Base-by-base conservation (phyloP, 2,113 vertebrate genomes). In the Benitochromis conjunctus region DNA sequence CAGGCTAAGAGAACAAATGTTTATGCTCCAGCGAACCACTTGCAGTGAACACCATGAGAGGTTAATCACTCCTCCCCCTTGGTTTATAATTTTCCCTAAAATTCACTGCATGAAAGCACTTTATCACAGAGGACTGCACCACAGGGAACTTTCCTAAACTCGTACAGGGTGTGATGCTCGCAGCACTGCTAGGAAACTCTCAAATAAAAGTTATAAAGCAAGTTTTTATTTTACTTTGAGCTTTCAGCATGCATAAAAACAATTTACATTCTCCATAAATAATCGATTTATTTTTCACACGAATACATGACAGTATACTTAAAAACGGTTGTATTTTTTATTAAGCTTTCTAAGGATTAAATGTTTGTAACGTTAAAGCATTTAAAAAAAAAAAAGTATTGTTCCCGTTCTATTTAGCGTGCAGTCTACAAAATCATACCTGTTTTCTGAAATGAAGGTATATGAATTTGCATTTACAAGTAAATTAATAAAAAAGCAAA, bases 31-130 rank as follows among this genome's bases (percentile, higher is more conserved):
- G 46, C 58, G 34, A 82, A 51, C 43, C 48, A 14, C 77, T 4
- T 11, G 7, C 66, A 66, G 84, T n/a, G 69, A 60, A 36, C 54
- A 31, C 19, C 9, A 41, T 13, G 51, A 29, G 81, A 83, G 41
- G 62, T 51, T 36, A 21, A 76, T 46, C 51, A 10, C 36, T 46
- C 57, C 38, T 14, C 38, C 34, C 10, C 21, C 34, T 31, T 16
- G 18, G 14, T 80, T 80, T 82, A 46, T 79, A 60, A 76, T 38
- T 81, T 64, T 53, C 21, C 55, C 51, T 64, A 8, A 74, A 76
- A 29, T 79, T 82, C 78, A 82, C 85, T 56, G 89, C 89, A 90
- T 93, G 85, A 89, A 86, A 89, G 92, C 92, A 92, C 92, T 92
- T 93, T 91, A 93, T 87, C 14, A 80, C 9, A 18, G 43, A 88